Evolutionary conservation across 2,113 vertebrate species (phyloP), one percentile per base, ranked within the genome.

Genomic region (Takifugu flavidus): DNA sequence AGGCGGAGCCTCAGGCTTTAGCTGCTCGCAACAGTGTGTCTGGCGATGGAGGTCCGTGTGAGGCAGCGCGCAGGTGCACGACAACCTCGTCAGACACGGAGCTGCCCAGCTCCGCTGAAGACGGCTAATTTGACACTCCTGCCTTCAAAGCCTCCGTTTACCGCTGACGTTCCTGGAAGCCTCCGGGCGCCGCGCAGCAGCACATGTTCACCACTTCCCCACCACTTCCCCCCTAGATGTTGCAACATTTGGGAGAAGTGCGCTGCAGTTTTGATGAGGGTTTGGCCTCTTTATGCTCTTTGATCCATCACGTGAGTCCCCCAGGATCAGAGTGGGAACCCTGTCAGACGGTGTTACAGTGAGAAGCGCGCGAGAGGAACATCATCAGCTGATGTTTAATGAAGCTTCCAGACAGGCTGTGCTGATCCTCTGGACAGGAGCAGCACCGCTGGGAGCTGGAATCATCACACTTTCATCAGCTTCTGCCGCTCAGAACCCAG

Each of bases 361-460:
- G 27, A 34, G 11, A 60, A 55, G 62, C 50, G 34, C 13, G 13
- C 45, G 13, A 26, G 12, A 29, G 39, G 49, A 68, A 59, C 59
- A 52, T 67, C 46, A 58, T 27, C 49, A 47, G 62, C n/a, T 56
- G 60, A 76, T 65, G 60, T 64, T 76, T 65, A 70, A 71, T 71
- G 56, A 74, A 56, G 64, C 70, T 31, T 65, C 50, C 28, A 64
- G 45, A 13, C 51, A 43, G 65, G 62, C 60, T 75, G 49, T 25
- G 20, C 76, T 58, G 71, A 77, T 73, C 70, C 74, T 49, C 25
- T 5, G 71, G 77, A 56, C 57, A n/a, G 43, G 15, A 26, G 55
- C 0, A 28, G 13, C 39, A 12, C 2, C 25, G 31, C 51, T 20
- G 56, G 47, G 52, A 14, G 65, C 58, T 31, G 39, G 26, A 44